Conservation (phyloP, 2,888 invertebrate genomes). For the Chrysolina haemoptera region DNA sequence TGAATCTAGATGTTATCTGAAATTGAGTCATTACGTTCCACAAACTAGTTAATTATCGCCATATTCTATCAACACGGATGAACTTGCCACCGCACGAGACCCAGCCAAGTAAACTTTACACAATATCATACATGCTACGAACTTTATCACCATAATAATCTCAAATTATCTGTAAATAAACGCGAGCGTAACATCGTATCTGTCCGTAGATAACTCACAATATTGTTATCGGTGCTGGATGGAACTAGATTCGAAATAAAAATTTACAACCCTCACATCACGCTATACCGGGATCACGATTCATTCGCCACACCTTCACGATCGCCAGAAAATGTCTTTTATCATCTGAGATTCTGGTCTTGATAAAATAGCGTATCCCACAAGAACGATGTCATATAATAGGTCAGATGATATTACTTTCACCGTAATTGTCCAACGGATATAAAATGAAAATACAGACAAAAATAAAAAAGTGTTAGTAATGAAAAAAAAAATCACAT, state of each 20-base stretch:
- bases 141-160: constrained; percentile 15
- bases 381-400: constrained; percentile 8
- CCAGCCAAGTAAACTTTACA: neutral
- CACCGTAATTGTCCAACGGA: neutral
- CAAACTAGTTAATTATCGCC: neutral
- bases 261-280: constrained; percentile 18
- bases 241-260: constrained; percentile 9
- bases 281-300: constrained; percentile 8
- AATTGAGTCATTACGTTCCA: constrained; percentile 12
- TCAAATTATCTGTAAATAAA: constrained; percentile 7
- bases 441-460: neutral
- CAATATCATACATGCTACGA: neutral
- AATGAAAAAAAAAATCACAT: no score
- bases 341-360: neutral
- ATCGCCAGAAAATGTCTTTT: constrained; percentile 10
- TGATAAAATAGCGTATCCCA: constrained; percentile 8
- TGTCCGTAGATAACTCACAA: constrained; percentile 8
- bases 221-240: constrained; percentile 10
- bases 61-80: neutral
- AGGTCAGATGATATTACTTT: neutral
- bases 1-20: neutral
- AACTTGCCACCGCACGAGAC: neutral
- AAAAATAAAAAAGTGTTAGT: neutral
- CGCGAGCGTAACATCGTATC: constrained; percentile 6
- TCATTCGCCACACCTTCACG: constrained; percentile 2